Conservation (phyloP, 2,888 invertebrate species). For the Philereme vetulata region DNA sequence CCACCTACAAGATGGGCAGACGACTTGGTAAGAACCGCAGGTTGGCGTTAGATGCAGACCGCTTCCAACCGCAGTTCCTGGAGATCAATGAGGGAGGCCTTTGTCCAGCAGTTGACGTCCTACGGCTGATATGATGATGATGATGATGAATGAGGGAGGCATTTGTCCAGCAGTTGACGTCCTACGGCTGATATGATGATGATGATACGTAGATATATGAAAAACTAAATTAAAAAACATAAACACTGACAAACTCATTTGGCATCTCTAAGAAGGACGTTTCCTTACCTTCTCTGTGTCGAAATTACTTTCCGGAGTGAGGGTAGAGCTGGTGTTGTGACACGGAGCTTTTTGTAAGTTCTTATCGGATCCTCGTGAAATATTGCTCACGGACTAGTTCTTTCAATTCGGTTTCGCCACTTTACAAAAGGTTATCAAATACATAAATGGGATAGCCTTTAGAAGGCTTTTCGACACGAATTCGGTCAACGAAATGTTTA, state of each 20-base stretch:
- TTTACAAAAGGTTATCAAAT: constrained; percentile 66
- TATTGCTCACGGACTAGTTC: constrained; percentile 70
- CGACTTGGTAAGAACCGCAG: no score
- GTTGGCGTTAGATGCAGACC: no score
- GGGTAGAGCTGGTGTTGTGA: constrained; percentile 64
- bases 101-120: no score
- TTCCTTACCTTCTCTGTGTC: neutral
- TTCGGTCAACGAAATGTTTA: neutral
- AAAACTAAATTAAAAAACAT: no score
- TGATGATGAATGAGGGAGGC: no score
- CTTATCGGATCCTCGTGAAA: constrained; percentile 72
- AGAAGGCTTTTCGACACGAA: constrained; percentile 12
- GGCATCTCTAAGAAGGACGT: neutral
- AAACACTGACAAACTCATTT: neutral
- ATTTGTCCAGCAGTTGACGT: no score
- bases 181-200: no score
- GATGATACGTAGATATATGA: no score
- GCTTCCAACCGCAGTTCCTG: no score
- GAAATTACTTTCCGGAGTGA: constrained; percentile 68
- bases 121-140: no score
- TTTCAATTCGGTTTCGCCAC: constrained; percentile 62
- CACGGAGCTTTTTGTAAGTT: constrained; percentile 68
- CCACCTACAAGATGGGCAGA: no score
- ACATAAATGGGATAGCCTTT: constrained; percentile 49
- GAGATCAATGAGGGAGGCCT: no score